phyloP scores from a whole-genome alignment of 2,113 vertebrate species.

The Notechis scutatus region DNA sequence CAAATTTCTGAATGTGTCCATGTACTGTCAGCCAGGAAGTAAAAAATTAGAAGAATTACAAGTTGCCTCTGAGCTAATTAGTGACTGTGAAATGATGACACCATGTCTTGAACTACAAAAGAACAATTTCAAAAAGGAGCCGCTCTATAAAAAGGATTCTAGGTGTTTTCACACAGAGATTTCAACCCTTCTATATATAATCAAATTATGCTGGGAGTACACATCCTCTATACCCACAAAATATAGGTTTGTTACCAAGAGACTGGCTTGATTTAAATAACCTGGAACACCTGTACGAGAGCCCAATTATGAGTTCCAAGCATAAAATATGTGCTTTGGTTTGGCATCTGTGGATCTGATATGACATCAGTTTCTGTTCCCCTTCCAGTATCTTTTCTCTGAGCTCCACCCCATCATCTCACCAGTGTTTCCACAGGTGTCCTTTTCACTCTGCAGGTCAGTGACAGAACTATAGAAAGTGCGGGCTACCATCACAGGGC shows the following conservation, averaged over 20 bases:
- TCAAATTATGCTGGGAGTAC: background rate
- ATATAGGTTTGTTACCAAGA: background rate
- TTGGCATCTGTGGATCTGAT: background rate
- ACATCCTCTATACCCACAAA: background rate
- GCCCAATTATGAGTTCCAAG: background rate
- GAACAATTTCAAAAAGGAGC: background rate
- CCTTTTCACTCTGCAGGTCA: conserved; percentile 42
- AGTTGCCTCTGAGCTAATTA: background rate
- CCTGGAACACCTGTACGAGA: background rate
- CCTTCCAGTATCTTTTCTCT: background rate
- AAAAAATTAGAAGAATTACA: background rate
- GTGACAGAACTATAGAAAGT: conserved; percentile 58
- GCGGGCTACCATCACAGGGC: conserved; percentile 72
- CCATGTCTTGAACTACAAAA: background rate
- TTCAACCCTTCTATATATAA: background rate
- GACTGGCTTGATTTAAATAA: background rate
- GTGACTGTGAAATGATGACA: background rate
- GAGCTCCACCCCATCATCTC: background rate
- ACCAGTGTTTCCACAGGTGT: conserved; percentile 24
- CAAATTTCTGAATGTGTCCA: background rate
- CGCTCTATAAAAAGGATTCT: background rate
- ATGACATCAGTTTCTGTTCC: background rate
- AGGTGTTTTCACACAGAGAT: background rate
- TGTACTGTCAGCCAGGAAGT: background rate
- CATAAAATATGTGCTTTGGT: background rate